Base-by-base conservation (phyloP, 2,797 vertebrate genomes). In the Florisuga fusca region DNA sequence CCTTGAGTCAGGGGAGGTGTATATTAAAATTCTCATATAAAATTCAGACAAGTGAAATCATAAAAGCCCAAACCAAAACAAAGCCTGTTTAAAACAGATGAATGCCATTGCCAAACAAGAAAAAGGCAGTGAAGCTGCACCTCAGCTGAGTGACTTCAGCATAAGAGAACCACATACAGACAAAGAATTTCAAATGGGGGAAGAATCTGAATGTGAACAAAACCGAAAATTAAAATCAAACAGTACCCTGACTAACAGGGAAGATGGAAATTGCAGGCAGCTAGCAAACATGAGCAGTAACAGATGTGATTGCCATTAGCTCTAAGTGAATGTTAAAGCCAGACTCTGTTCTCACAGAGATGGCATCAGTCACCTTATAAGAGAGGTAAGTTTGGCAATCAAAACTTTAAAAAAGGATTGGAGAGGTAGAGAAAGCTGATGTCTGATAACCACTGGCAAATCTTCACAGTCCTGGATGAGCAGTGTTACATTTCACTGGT, bases 21-120 rank as follows among this genome's bases (percentile, higher is more conserved):
- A 84, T 33, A 23, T 91, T 72, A 74, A 26, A 77, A 72, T 27
- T 78, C 73, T 54, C 59, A 33, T 69, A 55, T 19, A 73, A 85
- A 93, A 94, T 72, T 58, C n/a, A 87, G 73, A 66, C 85, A 94
- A 86, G 20, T 81, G 27, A 91, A 92, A 93, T 66, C 62, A 88
- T 63, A 81, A 87, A 93, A 82, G 43, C 27, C 27, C 76, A 83
- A 91, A 92, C 4, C 33, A 75, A 89, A 91, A 25, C 34, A 54
- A 85, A 85, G 74, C 1, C 2, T 1, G 19, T 58, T 79, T 74
- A 81, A 84, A 76, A 51, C 5, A 61, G 78, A 53, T 89, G 72
- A 91, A 77, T 89, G n/a, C 75, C n/a, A 62, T 25, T 41, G 67
- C 38, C 73, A 69, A 69, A 75, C 20, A 78, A 66, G 19, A 77